These are phyloP conservation scores for Zapus hudsonius DNA, from an alignment of 2,113 vertebrate species.

Conservation along the genomic window DNA sequence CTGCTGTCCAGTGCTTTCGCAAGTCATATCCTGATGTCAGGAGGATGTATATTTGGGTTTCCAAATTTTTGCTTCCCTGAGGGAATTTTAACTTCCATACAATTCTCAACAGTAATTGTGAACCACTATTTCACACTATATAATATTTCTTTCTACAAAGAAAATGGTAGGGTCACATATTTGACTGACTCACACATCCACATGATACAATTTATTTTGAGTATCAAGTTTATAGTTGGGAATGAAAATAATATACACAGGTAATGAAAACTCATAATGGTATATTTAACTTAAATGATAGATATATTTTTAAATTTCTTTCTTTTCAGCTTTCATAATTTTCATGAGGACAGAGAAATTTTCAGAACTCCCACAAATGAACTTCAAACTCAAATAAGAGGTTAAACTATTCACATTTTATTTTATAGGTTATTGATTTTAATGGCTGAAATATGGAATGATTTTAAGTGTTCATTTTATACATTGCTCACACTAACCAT, in stretches of 20 bases:
- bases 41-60: conserved; percentile 19
- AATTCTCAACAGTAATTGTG: conserved; percentile 25
- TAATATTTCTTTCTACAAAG: not conserved
- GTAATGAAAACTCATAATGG: not conserved
- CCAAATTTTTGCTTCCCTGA: conserved; percentile 35
- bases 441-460: not conserved
- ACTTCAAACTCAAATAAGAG: not conserved
- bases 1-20: not conserved
- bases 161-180: not conserved
- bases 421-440: not conserved
- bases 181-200: not conserved
- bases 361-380: not conserved
- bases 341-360: conserved; percentile 20
- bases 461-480: not conserved
- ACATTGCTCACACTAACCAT: not conserved
- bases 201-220: not conserved
- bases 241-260: not conserved
- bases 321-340: conserved; percentile 15
- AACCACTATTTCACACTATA: not conserved
- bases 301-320: not conserved
- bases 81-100: conserved; percentile 41
- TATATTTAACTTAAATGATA: not conserved
- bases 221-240: not conserved
- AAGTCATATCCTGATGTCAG: not conserved
- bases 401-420: not conserved